Evolutionary conservation across 2,888 invertebrate genomes (phyloP).

Genomic region (Drosophila neonasuta): DNA sequence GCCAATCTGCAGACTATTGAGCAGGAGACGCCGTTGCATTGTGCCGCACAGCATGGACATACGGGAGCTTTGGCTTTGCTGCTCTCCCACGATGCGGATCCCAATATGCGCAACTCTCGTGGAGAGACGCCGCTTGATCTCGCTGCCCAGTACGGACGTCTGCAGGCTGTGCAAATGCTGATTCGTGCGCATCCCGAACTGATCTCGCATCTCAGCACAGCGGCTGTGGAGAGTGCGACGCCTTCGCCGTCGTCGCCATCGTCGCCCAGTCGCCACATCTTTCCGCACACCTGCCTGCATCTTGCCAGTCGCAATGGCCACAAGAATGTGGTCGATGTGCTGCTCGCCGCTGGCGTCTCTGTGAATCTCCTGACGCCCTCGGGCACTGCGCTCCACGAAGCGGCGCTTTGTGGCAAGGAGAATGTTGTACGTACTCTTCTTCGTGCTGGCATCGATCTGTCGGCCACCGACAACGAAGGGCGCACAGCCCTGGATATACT

Average conservation of each 20-base stretch:
- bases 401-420: slow-evolving; percentile 94
- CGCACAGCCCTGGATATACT: slow-evolving; percentile 94
- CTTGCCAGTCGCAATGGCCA: slow-evolving; percentile 96
- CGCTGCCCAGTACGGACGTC: slow-evolving; percentile 93
- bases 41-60: slow-evolving; percentile 96
- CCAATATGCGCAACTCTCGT: slow-evolving; percentile 91
- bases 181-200: slow-evolving; percentile 92
- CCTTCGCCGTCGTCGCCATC: slow-evolving; percentile 74
- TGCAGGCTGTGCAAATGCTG: slow-evolving; percentile 94
- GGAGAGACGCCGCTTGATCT: slow-evolving; percentile 97
- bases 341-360: slow-evolving; percentile 92
- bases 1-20: slow-evolving; percentile 94
- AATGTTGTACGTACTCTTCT: slow-evolving; percentile 92
- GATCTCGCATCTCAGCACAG: slow-evolving; percentile 86
- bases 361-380: slow-evolving; percentile 93
- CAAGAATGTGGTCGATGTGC: slow-evolving; percentile 90
- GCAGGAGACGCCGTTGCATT: slow-evolving; percentile 95
- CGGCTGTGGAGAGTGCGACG: slow-evolving; percentile 58
- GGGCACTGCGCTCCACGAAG: slow-evolving; percentile 96
- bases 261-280: slow-evolving; percentile 72
- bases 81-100: slow-evolving; percentile 93
- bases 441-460: slow-evolving; percentile 91
- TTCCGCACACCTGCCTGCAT: slow-evolving; percentile 93
- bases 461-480: slow-evolving; percentile 89
- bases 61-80: slow-evolving; percentile 92